Conservation (phyloP, 2,797 vertebrate genomes). For the Hafferia zeledoni region DNA sequence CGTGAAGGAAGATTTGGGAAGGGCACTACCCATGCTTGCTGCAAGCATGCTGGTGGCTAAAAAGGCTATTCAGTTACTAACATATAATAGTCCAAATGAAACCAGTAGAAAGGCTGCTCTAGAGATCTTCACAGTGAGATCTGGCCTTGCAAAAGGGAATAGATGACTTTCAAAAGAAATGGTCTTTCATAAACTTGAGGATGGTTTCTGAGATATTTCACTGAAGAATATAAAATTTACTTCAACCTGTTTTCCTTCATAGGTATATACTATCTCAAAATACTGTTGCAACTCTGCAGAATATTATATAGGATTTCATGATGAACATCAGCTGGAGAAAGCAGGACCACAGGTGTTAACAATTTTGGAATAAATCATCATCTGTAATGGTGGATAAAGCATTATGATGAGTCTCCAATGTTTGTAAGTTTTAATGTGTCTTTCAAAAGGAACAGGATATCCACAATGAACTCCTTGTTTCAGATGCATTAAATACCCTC, state of each 20-base stretch:
- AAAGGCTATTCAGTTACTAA: background rate
- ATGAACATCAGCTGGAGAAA: background rate
- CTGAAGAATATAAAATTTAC: background rate
- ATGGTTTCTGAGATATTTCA: background rate
- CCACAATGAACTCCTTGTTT: background rate
- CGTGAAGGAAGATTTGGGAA: too few species aligned
- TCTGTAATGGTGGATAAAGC: background rate
- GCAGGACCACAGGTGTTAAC: background rate
- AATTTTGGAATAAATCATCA: background rate
- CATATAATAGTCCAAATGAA: background rate
- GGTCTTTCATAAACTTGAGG: background rate
- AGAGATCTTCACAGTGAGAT: background rate
- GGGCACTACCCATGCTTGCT: too few species aligned
- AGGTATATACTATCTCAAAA: background rate
- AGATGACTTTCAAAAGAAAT: background rate
- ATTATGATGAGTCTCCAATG: background rate
- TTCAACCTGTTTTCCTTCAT: background rate
- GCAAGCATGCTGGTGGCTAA: too few species aligned
- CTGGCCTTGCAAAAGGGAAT: background rate
- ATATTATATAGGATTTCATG: background rate
- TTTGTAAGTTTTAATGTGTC: background rate
- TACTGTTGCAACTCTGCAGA: background rate
- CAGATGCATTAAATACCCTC: background rate
- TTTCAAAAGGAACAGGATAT: background rate
- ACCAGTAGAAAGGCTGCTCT: background rate